Conservation (phyloP, 2,888 invertebrate genomes). For the Eupithecia subfuscata region DNA sequence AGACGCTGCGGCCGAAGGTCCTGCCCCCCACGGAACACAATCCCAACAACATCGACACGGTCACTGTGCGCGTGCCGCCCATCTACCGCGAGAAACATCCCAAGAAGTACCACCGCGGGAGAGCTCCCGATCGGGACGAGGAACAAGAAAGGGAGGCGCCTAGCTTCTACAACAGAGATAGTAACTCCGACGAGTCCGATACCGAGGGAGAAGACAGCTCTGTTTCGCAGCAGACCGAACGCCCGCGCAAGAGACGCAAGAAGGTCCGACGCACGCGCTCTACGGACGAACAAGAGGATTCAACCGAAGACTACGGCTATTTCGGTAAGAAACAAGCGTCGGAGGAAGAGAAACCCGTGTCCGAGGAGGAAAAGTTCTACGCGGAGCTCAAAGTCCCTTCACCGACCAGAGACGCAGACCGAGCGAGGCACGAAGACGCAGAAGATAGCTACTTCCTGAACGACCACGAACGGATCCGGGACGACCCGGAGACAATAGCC, state of each 20-base stretch:
- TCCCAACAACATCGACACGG: constrained; percentile 79
- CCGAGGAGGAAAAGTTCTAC: constrained; percentile 70
- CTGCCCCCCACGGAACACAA: constrained; percentile 80
- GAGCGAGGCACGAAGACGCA: constrained; percentile 62
- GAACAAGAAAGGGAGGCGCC: constrained; percentile 45
- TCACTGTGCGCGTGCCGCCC: constrained; percentile 79
- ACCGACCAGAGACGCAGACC: constrained; percentile 68
- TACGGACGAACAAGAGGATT: constrained; percentile 52
- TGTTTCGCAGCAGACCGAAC: constrained; percentile 57
- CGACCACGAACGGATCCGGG: constrained; percentile 66
- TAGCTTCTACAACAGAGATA: constrained; percentile 37
- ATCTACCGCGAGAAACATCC: constrained; percentile 77
- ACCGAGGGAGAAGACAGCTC: constrained; percentile 64
- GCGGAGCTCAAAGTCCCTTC: constrained; percentile 64
- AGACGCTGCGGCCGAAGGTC: constrained; percentile 70
- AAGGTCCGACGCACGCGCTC: constrained; percentile 62
- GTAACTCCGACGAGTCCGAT: constrained; percentile 48
- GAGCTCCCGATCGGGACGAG: constrained; percentile 59
- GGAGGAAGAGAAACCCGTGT: neutral
- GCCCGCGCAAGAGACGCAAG: constrained; percentile 67
- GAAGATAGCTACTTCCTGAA: constrained; percentile 60
- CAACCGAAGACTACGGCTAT: constrained; percentile 71
- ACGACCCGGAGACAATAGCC: constrained; percentile 58
- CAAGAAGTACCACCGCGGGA: constrained; percentile 71
- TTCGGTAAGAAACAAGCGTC: constrained; percentile 68